These are phyloP conservation scores for Gopherus evgoodei DNA, from an alignment of 2,113 vertebrate species.

Conservation along the genomic window DNA sequence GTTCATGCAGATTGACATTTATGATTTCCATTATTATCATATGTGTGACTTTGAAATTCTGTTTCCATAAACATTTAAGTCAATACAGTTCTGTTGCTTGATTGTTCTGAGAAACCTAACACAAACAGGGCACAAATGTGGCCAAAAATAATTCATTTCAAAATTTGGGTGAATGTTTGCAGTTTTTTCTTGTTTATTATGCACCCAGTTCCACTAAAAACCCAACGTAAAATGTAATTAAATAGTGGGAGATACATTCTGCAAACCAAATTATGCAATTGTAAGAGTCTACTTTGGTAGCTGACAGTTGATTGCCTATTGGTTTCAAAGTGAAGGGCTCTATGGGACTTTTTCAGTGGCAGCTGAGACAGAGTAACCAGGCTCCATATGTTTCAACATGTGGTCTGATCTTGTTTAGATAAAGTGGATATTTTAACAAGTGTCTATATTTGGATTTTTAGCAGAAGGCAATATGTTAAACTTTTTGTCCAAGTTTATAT, in stretches of 20 bases:
- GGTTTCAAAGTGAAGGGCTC: background rate
- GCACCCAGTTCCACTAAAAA: slow-evolving; percentile 40
- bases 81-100: background rate
- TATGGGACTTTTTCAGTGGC: background rate
- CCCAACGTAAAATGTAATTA: slow-evolving; percentile 28
- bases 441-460: background rate
- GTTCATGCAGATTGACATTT: slow-evolving; percentile 8
- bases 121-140: background rate
- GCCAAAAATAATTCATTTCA: slow-evolving; percentile 36
- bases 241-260: background rate
- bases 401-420: background rate
- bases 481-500: background rate
- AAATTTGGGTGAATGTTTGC: slow-evolving; percentile 25
- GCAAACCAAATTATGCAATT: slow-evolving; percentile 1
- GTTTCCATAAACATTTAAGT: background rate
- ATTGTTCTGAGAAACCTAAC: background rate
- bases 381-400: background rate
- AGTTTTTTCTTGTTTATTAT: slow-evolving; percentile 21
- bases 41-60: background rate
- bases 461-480: background rate
- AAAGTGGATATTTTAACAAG: background rate
- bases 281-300: background rate
- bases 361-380: background rate
- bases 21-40: background rate
- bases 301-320: background rate